Base-by-base conservation (phyloP, 2,797 vertebrate genomes). In the Hoplostethus mediterraneus region DNA sequence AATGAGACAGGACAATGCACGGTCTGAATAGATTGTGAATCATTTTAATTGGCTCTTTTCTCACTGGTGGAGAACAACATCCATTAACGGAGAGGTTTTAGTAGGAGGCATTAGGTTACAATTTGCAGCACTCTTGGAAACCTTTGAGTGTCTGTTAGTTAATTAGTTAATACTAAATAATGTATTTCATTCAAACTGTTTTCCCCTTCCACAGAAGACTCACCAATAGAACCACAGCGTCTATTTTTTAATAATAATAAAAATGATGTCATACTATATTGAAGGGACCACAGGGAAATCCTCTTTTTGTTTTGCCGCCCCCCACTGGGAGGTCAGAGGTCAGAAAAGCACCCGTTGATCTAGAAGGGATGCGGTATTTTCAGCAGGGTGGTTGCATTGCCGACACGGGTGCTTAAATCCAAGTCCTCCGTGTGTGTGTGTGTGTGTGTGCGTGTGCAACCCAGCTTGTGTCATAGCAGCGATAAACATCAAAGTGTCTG, bases 1-100 rank as follows among this genome's bases (percentile, higher is more conserved):
- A n/a, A 16, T 38, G 28, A 65, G 66, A 73, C 33, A 13, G 64
- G 36, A 66, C 45, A 0, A 11, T 48, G 12, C 53, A 48, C 38
- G 45, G 36, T 64, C 69, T 59, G 59, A 76, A 56, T 42, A 51
- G 1, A 44, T 7, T 71, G 45, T 61, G 67, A 86, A 80, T 82
- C 42, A 83, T 83, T 65, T 61, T 44, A 67, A 61, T 28, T 6
- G 25, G 17, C 5, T 49, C 48, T 51, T 33, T 47, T 59, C 30
- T 71, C 68, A n/a, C 33, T n/a, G 10, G 14, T 69, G 16, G 33
- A 60, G 69, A 82, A 62, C 44, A 63, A 38, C 44, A 64, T 69
- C 57, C 31, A 61, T 71, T 68, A 17, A 58, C 14, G 31, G 63
- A 59, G 53, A 69, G 16, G 36, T 53, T 72, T 64, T 36, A 42